Evolutionary conservation across 2,888 invertebrate species (phyloP).

Genomic region (Epistrophe grossulariae): DNA sequence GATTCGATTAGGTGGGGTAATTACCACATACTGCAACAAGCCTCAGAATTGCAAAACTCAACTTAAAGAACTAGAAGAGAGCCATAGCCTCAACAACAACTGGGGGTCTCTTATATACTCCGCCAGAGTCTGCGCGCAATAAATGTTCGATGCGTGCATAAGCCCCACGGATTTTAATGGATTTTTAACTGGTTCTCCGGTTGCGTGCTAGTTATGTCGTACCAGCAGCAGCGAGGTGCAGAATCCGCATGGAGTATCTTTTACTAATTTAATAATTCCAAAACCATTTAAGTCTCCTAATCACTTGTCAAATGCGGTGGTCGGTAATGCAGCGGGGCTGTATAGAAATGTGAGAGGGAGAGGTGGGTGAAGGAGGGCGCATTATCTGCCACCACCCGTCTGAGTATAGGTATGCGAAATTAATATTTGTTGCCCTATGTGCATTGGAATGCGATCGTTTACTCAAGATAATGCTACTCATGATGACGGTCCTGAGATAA

Average conservation of each 20-base stretch:
- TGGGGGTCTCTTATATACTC: constrained; percentile 18
- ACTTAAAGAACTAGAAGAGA: constrained; percentile 19
- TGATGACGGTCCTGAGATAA: constrained; percentile 49
- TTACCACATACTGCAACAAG: constrained; percentile 75
- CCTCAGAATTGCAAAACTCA: background rate
- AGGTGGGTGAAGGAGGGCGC: constrained; percentile 15
- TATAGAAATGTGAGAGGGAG: background rate
- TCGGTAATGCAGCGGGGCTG: constrained; percentile 1
- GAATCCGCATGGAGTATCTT: constrained; percentile 70
- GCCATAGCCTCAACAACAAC: constrained; percentile 7
- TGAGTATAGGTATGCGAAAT: constrained; percentile 33
- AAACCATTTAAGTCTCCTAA: constrained; percentile 84
- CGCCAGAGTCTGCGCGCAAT: constrained; percentile 19
- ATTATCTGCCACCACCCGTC: background rate
- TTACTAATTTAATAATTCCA: constrained; percentile 84
- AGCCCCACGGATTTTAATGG: constrained; percentile 79
- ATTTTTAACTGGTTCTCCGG: constrained; percentile 81
- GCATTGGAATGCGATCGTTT: constrained; percentile 63
- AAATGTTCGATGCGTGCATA: constrained; percentile 56
- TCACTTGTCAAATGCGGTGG: constrained; percentile 80
- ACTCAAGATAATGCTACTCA: constrained; percentile 46
- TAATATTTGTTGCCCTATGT: constrained; percentile 59
- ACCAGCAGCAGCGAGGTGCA: background rate
- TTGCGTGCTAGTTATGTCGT: constrained; percentile 72
- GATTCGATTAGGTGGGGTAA: constrained; percentile 81